Evolutionary conservation across 2,113 vertebrate species (phyloP), one percentile per base, ranked within the genome.

Genomic region (Fregata magnificens): DNA sequence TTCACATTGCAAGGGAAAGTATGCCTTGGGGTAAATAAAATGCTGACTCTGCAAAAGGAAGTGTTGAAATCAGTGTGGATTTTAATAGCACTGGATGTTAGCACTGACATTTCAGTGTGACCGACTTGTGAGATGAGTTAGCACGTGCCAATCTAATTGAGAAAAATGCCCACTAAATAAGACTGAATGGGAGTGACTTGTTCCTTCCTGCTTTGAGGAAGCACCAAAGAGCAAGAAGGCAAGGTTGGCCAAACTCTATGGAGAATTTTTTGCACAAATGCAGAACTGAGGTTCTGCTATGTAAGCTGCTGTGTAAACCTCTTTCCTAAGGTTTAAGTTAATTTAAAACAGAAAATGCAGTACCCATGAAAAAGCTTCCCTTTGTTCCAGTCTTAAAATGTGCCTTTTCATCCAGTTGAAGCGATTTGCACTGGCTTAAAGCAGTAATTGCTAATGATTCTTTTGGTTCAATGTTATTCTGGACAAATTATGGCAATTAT

Each of bases 401-500:
- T 56, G 11, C 82, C n/a, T 93, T 95, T 95, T 90, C 70, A 82
- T 82, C 55, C 50, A 15, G 28, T n/a, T 80, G 71, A 90, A 90
- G 78, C 26, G 61, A 38, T 70, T 77, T 96, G 78, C 47, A 47
- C 66, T 59, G 78, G 31, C n/a, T 77, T 82, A 82, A 73, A 93
- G 59, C 62, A 80, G 49, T 87, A 87, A 90, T 53, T 90, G 78
- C 74, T 85, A 77, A 90, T 63, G 36, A 66, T 85, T 71, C 84
- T 38, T 80, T 82, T 55, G 82, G 66, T 95, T 85, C 84, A 66
- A 9, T 83, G 91, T 86, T 97, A 73, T 88, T 72, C 62, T 86
- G 74, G 74, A 93, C 50, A 91, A 95, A 93, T 93, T 66, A 91
- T 55, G 66, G 95, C 71, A 95, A 93, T 96, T 96, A 86, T 77